Percentiles rank a stretch among this genome's conserved stretches.
These are phyloP conservation scores for Polymixis lichenea DNA, from an alignment of 2,888 invertebrate species.

Conservation along the genomic window DNA sequence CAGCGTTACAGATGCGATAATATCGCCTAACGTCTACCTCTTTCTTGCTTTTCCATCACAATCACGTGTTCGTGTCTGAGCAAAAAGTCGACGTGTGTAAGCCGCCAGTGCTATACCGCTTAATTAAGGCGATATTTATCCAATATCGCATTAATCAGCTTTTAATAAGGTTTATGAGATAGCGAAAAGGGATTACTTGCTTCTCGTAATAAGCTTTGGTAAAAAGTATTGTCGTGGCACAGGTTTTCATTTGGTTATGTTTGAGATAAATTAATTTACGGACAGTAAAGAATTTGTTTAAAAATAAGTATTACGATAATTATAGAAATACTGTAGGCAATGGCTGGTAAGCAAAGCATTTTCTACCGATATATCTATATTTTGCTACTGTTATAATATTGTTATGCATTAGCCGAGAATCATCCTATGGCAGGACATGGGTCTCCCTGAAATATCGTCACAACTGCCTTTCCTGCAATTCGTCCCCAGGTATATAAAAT, in stretches of 20 bases:
- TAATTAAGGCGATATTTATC: slow-evolving; percentile 49
- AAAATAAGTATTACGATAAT: no score
- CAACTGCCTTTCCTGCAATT: no score
- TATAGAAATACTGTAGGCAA: no score
- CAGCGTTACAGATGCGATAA: background rate
- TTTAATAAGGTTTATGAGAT: slow-evolving; percentile 54
- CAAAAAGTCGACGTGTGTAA: background rate
- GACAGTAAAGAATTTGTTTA: no score
- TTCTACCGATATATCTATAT: no score
- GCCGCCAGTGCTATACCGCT: slow-evolving; percentile 15
- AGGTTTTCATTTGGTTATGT: background rate
- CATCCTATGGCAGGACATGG: no score
- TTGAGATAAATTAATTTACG: background rate
- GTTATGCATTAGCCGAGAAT: background rate
- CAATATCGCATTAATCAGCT: slow-evolving; percentile 49
- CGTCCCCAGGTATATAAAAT: background rate
- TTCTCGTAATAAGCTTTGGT: slow-evolving; percentile 31
- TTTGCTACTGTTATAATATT: background rate
- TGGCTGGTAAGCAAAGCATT: no score
- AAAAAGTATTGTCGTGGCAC: slow-evolving; percentile 11
- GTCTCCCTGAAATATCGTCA: no score
- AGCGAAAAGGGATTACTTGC: slow-evolving; percentile 49
- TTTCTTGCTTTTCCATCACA: background rate
- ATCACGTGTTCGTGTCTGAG: background rate
- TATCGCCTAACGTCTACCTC: background rate